Evolutionary conservation across 1,140 invertebrate genomes (phyloP).

Genomic region (Oncopeltus fasciatus): DNA sequence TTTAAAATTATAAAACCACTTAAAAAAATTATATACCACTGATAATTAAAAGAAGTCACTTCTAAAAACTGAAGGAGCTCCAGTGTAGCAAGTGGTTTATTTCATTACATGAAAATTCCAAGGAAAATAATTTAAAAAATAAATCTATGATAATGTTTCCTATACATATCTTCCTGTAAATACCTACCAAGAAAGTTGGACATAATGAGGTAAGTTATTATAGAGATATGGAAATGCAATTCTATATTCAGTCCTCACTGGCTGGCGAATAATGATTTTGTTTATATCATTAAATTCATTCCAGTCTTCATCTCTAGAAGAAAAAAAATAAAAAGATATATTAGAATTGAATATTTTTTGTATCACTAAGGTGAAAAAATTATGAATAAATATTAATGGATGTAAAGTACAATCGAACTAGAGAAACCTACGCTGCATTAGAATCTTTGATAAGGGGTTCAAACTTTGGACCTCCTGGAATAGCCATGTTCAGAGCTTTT

Average conservation of each 20-base stretch:
- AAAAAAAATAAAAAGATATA: constrained; percentile 3
- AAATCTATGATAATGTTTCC: no score
- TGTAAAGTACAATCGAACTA: no score
- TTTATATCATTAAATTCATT: constrained; percentile 99
- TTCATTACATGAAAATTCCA: no score
- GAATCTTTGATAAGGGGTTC: constrained; percentile 95
- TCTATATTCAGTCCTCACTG: constrained; percentile 94
- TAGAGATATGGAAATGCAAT: constrained; percentile 99
- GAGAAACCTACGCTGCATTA: constrained; percentile 60
- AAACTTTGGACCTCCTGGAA: constrained; percentile 98
- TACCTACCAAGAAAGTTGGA: constrained; percentile 85
- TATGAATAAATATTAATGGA: no score
- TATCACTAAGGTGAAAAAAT: no score
- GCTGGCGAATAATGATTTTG: constrained; percentile 98
- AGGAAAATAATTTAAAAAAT: no score
- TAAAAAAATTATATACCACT: no score
- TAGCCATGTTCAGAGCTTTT: constrained; percentile 99
- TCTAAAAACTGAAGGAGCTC: not conserved
- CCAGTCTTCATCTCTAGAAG: constrained; percentile 92
- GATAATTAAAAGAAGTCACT: no score
- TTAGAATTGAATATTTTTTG: not conserved
- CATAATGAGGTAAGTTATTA: constrained; percentile 95
- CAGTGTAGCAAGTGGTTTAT: not conserved
- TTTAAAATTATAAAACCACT: no score
- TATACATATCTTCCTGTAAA: no score